phyloP scores from a whole-genome alignment of 2,113 vertebrate genomes.

The Suricata suricatta region DNA sequence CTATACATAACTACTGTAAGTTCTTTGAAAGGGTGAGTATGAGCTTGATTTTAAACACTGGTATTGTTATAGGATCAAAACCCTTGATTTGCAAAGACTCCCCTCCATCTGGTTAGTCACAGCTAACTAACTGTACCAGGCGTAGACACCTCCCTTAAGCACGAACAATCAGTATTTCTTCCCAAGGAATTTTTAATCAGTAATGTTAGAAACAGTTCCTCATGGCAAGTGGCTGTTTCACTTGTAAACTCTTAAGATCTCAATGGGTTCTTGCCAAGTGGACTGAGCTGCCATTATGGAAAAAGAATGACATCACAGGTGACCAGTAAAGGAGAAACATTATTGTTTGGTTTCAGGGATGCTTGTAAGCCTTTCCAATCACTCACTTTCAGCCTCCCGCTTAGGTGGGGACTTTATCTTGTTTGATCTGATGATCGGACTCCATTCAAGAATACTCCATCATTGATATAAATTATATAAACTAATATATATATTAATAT shows the following conservation, averaged over 20 bases:
- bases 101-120: neutral
- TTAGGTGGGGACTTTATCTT: neutral
- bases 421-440: neutral
- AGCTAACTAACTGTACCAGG: neutral
- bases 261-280: neutral
- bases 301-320: neutral
- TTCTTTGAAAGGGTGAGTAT: neutral
- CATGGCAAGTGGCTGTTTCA: neutral
- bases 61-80: neutral
- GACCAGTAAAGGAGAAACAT: neutral
- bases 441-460: neutral
- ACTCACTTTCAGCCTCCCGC: neutral
- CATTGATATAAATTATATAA: neutral
- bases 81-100: neutral
- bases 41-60: neutral
- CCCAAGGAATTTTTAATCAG: neutral
- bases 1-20: neutral
- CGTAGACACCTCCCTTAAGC: neutral
- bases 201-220: neutral
- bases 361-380: accelerated
- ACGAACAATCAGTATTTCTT: neutral
- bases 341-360: neutral
- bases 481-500: neutral
- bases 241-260: neutral
- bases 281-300: neutral